Conservation (phyloP, 2,888 invertebrate species). For the Elgonia sp. region DNA sequence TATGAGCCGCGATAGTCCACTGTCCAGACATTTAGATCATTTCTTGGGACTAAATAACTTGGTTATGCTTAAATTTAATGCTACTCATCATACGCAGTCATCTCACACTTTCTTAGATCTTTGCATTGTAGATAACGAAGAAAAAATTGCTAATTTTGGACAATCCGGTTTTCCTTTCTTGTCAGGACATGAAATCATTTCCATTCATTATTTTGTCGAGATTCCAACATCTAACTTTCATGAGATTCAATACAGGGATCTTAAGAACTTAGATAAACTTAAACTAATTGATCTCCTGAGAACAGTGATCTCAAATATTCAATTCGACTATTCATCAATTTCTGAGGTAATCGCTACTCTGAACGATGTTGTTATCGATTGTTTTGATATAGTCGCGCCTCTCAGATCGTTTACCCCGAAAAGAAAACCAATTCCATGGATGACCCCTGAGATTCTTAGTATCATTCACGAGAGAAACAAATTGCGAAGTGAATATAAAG, state of each 20-base stretch:
- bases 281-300: too few species aligned
- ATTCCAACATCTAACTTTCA: not conserved
- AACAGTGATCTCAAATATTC: too few species aligned
- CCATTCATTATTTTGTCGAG: not conserved
- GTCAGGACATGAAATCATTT: constrained; percentile 41
- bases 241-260: not conserved
- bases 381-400: constrained; percentile 18
- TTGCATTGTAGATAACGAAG: constrained; percentile 1
- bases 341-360: not conserved
- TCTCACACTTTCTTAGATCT: constrained; percentile 27
- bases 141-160: not conserved
- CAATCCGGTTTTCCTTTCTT: constrained; percentile 40
- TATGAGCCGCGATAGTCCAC: not conserved
- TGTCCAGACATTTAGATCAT: not conserved
- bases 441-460: not conserved
- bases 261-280: not conserved
- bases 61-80: not conserved
- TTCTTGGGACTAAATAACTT: not conserved
- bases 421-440: constrained; percentile 19
- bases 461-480: constrained; percentile 25
- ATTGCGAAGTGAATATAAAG: not conserved
- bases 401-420: constrained; percentile 7
- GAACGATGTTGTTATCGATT: not conserved
- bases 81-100: constrained; percentile 14
- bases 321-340: too few species aligned